These are phyloP conservation scores for Cheiracanthium punctorium DNA, from an alignment of 2,888 invertebrate genomes.

Conservation along the genomic window DNA sequence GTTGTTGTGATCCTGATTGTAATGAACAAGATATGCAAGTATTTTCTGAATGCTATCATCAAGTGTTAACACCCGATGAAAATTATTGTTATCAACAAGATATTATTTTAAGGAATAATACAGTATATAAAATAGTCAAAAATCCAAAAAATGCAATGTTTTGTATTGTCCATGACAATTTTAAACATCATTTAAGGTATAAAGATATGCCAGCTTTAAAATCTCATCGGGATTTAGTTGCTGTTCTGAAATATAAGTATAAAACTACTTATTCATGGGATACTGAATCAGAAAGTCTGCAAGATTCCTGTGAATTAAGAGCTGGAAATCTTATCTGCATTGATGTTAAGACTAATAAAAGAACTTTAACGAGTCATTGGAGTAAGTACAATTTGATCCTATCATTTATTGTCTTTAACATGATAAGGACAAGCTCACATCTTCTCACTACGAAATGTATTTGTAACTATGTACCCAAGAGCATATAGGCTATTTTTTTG, in stretches of 20 bases:
- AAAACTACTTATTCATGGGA: slow-evolving; percentile 54
- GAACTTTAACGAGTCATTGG: slow-evolving; percentile 11
- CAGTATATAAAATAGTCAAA: slow-evolving; percentile 74
- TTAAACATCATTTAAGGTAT: slow-evolving; percentile 77
- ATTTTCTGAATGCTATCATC: slow-evolving; percentile 80
- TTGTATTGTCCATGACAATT: slow-evolving; percentile 81
- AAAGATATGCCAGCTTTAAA: slow-evolving; percentile 72
- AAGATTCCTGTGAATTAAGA: slow-evolving; percentile 11
- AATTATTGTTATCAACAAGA: slow-evolving; percentile 80
- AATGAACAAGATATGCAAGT: slow-evolving; percentile 79
- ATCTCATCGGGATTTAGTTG: slow-evolving; percentile 48
- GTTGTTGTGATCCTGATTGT: slow-evolving; percentile 89
- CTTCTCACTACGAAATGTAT: no score
- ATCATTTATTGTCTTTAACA: no score
- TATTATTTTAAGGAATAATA: slow-evolving; percentile 79
- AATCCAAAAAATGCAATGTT: slow-evolving; percentile 79
- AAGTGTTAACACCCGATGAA: slow-evolving; percentile 63
- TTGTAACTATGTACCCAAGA: no score
- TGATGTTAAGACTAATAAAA: not conserved
- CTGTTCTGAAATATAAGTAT: slow-evolving; percentile 31
- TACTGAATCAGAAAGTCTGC: not conserved
- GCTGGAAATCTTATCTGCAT: slow-evolving; percentile 42
- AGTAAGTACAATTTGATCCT: slow-evolving; percentile 35
- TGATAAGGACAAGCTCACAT: no score
- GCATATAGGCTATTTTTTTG: no score